A percentile compares a stretch with the other conserved stretches of the same genome.
Evolutionary conservation across 2,888 invertebrate species (phyloP).

Genomic region (Proisotoma minuta): DNA sequence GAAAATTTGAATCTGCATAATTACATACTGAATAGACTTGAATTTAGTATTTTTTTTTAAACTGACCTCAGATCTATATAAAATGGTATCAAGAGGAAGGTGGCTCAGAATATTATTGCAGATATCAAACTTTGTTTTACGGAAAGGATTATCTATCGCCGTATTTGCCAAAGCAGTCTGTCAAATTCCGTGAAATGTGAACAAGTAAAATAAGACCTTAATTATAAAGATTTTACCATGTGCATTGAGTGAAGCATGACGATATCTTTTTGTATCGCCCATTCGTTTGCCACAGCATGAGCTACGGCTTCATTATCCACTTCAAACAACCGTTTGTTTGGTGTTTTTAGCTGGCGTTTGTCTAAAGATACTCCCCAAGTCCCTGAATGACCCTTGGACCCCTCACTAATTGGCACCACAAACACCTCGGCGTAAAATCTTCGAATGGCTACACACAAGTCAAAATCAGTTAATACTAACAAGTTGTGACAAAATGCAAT

Average conservation of each 20-base stretch:
- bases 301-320: conserved; percentile 84
- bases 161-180: conserved; percentile 86
- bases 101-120: conserved; percentile 73
- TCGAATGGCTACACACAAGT: conserved; percentile 33
- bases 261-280: conserved; percentile 76
- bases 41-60: not conserved
- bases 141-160: conserved; percentile 85
- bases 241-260: conserved; percentile 82
- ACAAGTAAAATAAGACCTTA: conserved; percentile 7
- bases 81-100: conserved; percentile 73
- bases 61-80: conserved; percentile 63
- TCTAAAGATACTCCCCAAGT: conserved; percentile 69
- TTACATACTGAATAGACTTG: not conserved
- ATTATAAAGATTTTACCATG: conserved; percentile 58
- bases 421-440: conserved; percentile 40
- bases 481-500: too few species aligned
- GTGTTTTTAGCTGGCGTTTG: conserved; percentile 83
- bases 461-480: too few species aligned
- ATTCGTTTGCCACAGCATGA: conserved; percentile 88
- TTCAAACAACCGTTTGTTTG: conserved; percentile 69
- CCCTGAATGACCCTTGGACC: conserved; percentile 11
- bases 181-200: conserved; percentile 38
- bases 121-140: conserved; percentile 68
- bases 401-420: conserved; percentile 14
- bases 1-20: not conserved